These are phyloP conservation scores for Ligdia adustata DNA, from an alignment of 2,888 invertebrate genomes.

Conservation along the genomic window DNA sequence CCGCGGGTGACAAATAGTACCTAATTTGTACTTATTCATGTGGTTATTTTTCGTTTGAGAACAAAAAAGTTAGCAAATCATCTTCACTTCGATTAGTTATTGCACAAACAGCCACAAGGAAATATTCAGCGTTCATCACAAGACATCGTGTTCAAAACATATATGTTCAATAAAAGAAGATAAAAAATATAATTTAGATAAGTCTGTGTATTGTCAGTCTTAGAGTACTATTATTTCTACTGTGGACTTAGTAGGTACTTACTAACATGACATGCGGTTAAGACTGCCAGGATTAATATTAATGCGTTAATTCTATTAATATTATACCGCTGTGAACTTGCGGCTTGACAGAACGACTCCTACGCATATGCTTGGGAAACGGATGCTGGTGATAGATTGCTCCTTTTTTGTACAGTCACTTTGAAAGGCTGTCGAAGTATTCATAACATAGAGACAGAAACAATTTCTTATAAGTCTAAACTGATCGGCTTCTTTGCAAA, in stretches of 20 bases:
- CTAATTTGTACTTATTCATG: no score
- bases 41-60: no score
- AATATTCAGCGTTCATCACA: no score
- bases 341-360: conserved; percentile 52
- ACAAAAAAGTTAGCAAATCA: no score
- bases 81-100: no score
- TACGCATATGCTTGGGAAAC: conserved; percentile 52
- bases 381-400: conserved; percentile 47
- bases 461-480: not conserved
- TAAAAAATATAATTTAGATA: no score
- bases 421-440: no score
- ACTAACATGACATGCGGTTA: conserved; percentile 7
- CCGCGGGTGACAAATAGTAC: no score
- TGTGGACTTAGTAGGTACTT: not conserved
- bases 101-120: no score
- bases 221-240: not conserved
- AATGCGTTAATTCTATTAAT: conserved; percentile 43
- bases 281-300: conserved; percentile 28
- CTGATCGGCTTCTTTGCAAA: not conserved
- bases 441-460: not conserved
- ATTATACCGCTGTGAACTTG: conserved; percentile 49
- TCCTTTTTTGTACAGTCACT: conserved; percentile 41
- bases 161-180: no score
- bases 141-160: no score
- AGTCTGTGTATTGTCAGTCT: no score